phyloP scores from a whole-genome alignment of 2,113 vertebrate species.

The Myotis brandtii region DNA sequence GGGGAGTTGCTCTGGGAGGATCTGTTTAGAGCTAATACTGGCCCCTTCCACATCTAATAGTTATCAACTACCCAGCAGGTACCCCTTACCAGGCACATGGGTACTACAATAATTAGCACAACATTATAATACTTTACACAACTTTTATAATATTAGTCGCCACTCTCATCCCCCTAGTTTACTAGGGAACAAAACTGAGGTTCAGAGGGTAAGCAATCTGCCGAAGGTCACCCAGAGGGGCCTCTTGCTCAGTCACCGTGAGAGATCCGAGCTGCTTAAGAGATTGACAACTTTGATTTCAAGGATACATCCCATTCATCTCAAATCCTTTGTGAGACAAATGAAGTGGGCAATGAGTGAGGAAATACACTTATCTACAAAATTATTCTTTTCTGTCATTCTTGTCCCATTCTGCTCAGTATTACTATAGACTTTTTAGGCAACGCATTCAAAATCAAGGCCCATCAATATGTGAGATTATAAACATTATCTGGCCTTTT shows the following conservation, averaged over 20 bases:
- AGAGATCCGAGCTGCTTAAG: rapidly evolving
- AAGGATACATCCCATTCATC: not conserved
- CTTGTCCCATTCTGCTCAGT: not conserved
- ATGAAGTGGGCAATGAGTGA: not conserved
- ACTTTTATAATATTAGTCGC: not conserved
- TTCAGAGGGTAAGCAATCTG: not conserved
- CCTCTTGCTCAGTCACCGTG: not conserved
- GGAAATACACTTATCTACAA: not conserved
- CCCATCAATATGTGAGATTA: not conserved
- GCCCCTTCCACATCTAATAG: not conserved
- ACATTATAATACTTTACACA: not conserved
- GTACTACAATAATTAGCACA: not conserved
- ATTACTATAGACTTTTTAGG: not conserved
- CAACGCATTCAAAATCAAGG: constrained; percentile 8
- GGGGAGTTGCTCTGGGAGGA: not conserved
- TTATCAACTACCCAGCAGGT: not conserved
- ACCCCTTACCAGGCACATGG: not conserved
- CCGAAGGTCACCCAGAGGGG: not conserved
- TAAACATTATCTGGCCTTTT: not conserved
- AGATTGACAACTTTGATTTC: not conserved
- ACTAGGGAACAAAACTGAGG: not conserved
- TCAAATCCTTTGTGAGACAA: not conserved
- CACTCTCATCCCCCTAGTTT: not conserved
- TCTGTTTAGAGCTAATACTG: not conserved
- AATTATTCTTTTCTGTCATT: not conserved